These are phyloP conservation scores for Ctenomys sociabilis DNA, from an alignment of 2,113 vertebrate genomes.

Conservation along the genomic window DNA sequence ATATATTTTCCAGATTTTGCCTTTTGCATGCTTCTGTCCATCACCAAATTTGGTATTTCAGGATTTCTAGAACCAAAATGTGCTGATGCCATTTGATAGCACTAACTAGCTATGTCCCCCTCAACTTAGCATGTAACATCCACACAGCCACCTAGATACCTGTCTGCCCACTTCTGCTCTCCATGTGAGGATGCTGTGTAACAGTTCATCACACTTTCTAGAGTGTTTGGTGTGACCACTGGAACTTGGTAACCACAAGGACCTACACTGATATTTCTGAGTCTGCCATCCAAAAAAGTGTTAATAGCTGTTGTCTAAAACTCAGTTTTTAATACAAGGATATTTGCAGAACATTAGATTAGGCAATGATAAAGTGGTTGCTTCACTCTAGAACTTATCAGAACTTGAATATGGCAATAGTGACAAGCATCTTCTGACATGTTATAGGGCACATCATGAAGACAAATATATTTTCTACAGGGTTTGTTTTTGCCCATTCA, in stretches of 20 bases:
- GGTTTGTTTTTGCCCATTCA: neutral
- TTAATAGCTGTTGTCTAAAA: constrained; percentile 11
- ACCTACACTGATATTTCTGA: neutral
- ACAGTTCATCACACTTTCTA: neutral
- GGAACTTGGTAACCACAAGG: neutral
- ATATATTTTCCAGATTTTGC: neutral
- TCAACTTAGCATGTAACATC: neutral
- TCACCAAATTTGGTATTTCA: neutral
- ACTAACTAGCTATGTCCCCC: neutral
- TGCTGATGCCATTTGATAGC: neutral
- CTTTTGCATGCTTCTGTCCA: neutral
- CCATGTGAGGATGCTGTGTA: neutral
- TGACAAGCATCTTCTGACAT: neutral
- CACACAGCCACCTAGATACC: too few species aligned
- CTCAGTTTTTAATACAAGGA: neutral
- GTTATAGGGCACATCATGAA: neutral
- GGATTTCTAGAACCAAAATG: neutral
- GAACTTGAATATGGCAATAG: neutral
- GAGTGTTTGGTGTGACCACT: neutral
- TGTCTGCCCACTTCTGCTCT: neutral
- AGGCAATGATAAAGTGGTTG: neutral
- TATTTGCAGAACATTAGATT: neutral
- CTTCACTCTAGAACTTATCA: neutral
- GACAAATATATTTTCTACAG: neutral
- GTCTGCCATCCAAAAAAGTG: neutral